Evolutionary conservation across 1,140 invertebrate genomes (phyloP).

Genomic region (Drosophila mojavensis): DNA sequence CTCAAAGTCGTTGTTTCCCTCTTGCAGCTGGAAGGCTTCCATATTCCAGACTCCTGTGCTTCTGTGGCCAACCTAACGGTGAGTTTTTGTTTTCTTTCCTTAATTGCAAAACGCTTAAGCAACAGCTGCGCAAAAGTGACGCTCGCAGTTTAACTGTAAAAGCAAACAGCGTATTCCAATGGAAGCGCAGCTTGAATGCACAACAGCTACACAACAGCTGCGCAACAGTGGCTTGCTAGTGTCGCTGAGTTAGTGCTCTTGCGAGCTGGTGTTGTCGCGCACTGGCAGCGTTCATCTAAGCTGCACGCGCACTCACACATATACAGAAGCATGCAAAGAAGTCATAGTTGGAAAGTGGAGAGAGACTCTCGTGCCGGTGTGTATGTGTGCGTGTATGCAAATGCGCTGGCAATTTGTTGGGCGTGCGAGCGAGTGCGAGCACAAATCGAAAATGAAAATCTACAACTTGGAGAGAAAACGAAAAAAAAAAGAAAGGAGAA

Average conservation of each 20-base stretch:
- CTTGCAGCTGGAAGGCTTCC: too few relatives aligned
- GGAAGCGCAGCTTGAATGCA: background rate
- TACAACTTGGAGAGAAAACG: constrained; percentile 61
- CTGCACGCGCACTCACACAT: constrained; percentile 1
- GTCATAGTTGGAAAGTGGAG: background rate
- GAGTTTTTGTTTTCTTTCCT: background rate
- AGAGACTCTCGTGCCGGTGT: background rate
- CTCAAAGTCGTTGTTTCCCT: too few relatives aligned
- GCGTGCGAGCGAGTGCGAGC: constrained; percentile 1
- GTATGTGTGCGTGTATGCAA: constrained; percentile 56
- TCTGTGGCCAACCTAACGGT: background rate
- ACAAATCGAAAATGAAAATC: constrained; percentile 75
- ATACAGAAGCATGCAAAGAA: background rate
- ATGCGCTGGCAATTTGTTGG: constrained; percentile 47
- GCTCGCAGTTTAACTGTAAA: too few relatives aligned
- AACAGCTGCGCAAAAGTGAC: background rate
- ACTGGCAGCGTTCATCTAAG: background rate
- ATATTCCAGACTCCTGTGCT: too few relatives aligned
- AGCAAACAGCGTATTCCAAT: too few relatives aligned
- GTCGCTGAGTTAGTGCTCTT: background rate
- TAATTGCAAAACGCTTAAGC: background rate
- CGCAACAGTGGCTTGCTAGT: constrained; percentile 1
- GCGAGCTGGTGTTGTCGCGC: background rate
- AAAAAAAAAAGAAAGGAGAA: constrained; percentile 16
- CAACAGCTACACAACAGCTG: constrained; percentile 2